These are phyloP conservation scores for Rambutsinella grinnellia DNA, from an alignment of 2,888 invertebrate species.

Conservation along the genomic window DNA sequence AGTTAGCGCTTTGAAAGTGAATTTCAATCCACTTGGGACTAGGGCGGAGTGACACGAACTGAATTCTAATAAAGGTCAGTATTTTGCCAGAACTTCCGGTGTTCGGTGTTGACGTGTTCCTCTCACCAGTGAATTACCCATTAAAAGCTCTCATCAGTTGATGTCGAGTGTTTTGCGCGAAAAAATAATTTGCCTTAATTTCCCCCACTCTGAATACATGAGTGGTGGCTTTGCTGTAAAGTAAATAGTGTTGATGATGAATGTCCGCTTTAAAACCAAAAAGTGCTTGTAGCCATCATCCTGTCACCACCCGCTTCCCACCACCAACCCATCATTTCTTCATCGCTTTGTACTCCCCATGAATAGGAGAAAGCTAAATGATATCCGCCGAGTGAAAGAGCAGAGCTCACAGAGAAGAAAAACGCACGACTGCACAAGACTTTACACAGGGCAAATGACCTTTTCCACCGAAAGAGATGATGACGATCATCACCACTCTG, in stretches of 20 bases:
- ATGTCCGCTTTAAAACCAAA: neutral
- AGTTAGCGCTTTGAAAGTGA: slow-evolving; percentile 1
- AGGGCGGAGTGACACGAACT: slow-evolving; percentile 4
- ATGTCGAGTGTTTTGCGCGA: neutral
- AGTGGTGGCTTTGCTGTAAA: neutral
- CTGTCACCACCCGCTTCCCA: too few species aligned
- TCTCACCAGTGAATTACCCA: neutral
- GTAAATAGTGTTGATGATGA: neutral
- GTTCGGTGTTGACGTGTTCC: neutral
- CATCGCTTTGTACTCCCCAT: neutral
- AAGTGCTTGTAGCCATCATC: neutral
- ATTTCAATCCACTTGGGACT: too few species aligned
- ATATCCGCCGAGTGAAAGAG: neutral
- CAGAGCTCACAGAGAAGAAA: neutral
- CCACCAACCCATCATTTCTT: neutral
- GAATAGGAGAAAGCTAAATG: neutral
- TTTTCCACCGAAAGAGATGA: neutral
- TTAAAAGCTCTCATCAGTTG: neutral
- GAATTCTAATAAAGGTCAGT: slow-evolving; percentile 26
- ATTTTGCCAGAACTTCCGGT: too few species aligned
- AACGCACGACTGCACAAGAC: neutral
- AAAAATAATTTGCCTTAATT: neutral
- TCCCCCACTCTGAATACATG: neutral
- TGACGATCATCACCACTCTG: neutral
- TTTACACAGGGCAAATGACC: neutral